Percentiles rank a stretch among this genome's conserved stretches.
phyloP scores from a whole-genome alignment of 2,113 vertebrate species.

The Lonchura striata region DNA sequence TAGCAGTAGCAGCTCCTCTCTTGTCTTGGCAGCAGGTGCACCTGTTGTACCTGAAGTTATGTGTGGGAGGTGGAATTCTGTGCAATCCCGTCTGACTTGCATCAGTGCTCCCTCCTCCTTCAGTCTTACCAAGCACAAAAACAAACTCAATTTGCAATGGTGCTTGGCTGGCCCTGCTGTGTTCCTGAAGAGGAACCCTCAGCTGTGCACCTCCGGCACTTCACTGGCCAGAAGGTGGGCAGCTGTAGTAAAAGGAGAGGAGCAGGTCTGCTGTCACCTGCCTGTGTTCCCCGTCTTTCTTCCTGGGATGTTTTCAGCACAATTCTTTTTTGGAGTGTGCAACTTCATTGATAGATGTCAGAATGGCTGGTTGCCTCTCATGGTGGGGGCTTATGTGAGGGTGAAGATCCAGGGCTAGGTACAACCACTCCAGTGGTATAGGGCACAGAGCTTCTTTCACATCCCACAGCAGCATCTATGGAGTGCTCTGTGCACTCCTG shows the following conservation, averaged over 20 bases:
- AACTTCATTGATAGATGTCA: neutral
- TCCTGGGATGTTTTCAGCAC: neutral
- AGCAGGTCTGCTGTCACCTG: fast-evolving
- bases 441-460: neutral
- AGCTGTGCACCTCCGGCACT: neutral
- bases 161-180: neutral
- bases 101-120: neutral
- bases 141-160: neutral
- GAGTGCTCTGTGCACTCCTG: neutral
- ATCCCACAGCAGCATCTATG: neutral
- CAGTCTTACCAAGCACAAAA: neutral
- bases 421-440: fast-evolving
- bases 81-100: neutral
- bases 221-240: neutral
- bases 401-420: neutral
- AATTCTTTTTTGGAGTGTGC: neutral
- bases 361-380: neutral
- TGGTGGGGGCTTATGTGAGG: neutral
- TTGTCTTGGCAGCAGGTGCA: neutral
- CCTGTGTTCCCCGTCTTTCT: fast-evolving
- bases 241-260: neutral
- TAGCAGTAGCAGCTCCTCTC: neutral
- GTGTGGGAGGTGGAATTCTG: neutral
- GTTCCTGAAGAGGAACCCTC: neutral
- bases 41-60: neutral